Evolutionary conservation across 1,140 invertebrate species (phyloP).

Genomic region (Aricia agestis): DNA sequence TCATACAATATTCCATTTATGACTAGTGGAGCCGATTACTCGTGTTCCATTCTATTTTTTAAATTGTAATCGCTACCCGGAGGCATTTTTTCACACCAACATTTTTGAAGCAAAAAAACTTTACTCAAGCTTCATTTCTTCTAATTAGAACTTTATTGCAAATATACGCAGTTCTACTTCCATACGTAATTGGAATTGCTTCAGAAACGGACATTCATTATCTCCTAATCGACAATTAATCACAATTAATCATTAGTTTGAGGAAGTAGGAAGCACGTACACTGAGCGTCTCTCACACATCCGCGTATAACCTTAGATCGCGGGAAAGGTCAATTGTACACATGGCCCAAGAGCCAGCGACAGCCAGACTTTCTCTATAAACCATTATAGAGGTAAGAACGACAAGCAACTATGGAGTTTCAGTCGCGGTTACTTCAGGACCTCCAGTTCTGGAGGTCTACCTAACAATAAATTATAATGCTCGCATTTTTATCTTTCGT

Average conservation of each 20-base stretch:
- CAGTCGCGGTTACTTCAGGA: too few species aligned
- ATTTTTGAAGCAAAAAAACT: too few species aligned
- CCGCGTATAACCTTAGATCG: not conserved
- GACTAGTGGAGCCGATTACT: not conserved
- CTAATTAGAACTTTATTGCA: too few species aligned
- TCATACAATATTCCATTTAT: conserved; percentile 2
- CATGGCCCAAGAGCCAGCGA: too few species aligned
- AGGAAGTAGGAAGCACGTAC: not conserved
- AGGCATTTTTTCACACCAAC: too few species aligned
- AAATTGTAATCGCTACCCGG: not conserved
- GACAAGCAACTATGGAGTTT: too few species aligned
- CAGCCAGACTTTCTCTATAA: too few species aligned
- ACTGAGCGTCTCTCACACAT: not conserved
- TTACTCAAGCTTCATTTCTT: too few species aligned
- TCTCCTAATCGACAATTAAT: not conserved
- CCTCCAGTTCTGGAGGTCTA: too few species aligned
- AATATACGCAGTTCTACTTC: not conserved
- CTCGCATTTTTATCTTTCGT: too few species aligned
- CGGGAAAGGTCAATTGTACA: not conserved
- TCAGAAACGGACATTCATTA: not conserved
- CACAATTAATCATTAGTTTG: not conserved
- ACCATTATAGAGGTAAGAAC: too few species aligned
- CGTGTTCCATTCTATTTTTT: not conserved
- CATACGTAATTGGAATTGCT: not conserved
- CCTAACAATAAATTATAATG: too few species aligned